Conservation (phyloP, 1,140 invertebrate genomes). For the Bombus cullumanus region DNA sequence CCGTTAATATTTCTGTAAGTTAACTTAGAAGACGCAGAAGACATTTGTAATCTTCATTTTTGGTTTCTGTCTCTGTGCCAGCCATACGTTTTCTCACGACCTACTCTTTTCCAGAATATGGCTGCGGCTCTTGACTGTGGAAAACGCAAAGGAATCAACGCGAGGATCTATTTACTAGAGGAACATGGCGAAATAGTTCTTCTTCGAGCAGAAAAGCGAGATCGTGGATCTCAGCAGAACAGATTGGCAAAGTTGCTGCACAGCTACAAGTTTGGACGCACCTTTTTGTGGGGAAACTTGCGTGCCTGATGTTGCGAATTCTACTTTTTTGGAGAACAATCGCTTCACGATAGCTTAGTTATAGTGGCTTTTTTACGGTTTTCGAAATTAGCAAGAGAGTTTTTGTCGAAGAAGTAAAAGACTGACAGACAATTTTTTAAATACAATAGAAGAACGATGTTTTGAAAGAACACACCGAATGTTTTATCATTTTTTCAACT, state of each 20-base stretch:
- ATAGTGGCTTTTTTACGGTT: not conserved
- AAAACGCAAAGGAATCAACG: not conserved
- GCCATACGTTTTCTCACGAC: not conserved
- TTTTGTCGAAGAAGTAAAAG: not conserved
- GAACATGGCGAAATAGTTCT: not conserved
- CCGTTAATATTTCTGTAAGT: too few species aligned
- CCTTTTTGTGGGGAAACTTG: slow-evolving; percentile 3
- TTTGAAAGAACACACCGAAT: not conserved
- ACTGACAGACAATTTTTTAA: not conserved
- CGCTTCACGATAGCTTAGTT: not conserved
- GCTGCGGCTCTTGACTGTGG: not conserved
- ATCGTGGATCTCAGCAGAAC: not conserved
- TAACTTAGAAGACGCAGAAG: too few species aligned
- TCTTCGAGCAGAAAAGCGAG: not conserved
- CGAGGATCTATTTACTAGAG: slow-evolving; percentile 3
- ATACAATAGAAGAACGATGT: not conserved
- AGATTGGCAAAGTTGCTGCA: slow-evolving; percentile 12
- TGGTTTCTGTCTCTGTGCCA: too few species aligned
- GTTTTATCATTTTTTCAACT: not conserved
- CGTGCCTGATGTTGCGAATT: not conserved
- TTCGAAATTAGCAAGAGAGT: too few species aligned
- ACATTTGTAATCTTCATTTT: too few species aligned
- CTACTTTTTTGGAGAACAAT: not conserved
- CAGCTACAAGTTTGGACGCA: not conserved
- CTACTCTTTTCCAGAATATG: not conserved